Evolutionary conservation across 2,113 vertebrate genomes (phyloP).

Genomic region (Zosterops pallidus): DNA sequence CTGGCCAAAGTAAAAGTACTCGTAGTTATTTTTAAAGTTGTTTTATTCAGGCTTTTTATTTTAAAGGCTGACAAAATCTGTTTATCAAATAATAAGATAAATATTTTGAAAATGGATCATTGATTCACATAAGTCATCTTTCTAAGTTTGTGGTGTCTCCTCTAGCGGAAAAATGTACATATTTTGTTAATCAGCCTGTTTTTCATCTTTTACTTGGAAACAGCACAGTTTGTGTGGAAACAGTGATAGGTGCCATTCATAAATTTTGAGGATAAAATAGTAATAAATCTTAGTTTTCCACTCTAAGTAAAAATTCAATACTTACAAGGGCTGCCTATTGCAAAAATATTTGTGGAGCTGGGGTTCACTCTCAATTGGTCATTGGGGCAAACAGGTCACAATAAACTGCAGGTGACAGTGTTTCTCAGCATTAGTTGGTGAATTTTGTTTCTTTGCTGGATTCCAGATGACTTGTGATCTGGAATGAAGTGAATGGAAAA

Average conservation of each 20-base stretch:
- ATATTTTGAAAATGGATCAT: not conserved
- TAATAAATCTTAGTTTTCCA: not conserved
- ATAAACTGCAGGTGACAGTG: rapidly evolving
- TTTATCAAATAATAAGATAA: not conserved
- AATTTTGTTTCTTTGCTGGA: not conserved
- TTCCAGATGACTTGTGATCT: not conserved
- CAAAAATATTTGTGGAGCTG: not conserved
- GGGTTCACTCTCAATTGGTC: rapidly evolving
- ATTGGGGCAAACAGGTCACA: not conserved
- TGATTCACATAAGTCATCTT: slow-evolving; percentile 13
- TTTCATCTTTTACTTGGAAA: not conserved
- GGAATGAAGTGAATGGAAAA: not conserved
- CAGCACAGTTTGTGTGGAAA: not conserved
- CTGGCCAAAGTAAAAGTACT: not conserved
- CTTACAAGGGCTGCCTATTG: not conserved
- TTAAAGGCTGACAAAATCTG: slow-evolving; percentile 12
- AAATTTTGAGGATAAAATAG: not conserved
- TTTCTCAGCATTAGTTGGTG: not conserved
- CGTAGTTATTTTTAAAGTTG: not conserved
- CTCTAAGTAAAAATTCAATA: not conserved
- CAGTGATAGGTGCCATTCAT: not conserved
- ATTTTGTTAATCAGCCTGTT: not conserved
- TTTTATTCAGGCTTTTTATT: not conserved
- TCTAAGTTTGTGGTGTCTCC: not conserved
- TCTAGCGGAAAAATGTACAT: not conserved